These are phyloP conservation scores for Magallana ariakensis DNA, from an alignment of 1,140 invertebrate genomes.

Conservation along the genomic window DNA sequence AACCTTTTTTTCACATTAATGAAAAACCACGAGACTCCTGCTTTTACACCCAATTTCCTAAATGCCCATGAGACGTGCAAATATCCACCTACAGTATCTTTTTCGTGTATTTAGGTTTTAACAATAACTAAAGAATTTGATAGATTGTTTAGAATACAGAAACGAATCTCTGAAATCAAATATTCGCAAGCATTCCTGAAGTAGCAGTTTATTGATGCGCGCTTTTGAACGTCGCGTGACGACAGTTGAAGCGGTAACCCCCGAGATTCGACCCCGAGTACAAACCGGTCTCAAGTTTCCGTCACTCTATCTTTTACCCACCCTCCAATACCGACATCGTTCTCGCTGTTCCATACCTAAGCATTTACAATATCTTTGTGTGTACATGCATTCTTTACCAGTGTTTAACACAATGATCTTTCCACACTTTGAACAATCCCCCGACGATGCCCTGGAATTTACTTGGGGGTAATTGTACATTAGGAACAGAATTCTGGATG, in stretches of 20 bases:
- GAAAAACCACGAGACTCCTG: constrained; percentile 13
- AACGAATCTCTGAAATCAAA: constrained; percentile 37
- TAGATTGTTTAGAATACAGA: constrained; percentile 33
- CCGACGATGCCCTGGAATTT: constrained; percentile 9
- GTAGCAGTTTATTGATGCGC: constrained; percentile 26
- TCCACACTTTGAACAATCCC: constrained; percentile 31
- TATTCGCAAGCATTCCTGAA: constrained; percentile 17
- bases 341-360: constrained; percentile 33
- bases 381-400: constrained; percentile 16
- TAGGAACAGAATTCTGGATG: constrained; percentile 27
- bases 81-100: background rate
- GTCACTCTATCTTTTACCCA: constrained; percentile 26
- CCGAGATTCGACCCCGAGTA: constrained; percentile 31
- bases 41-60: background rate
- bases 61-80: background rate
- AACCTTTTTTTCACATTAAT: constrained; percentile 17
- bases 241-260: constrained; percentile 24
- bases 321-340: constrained; percentile 12
- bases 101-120: constrained; percentile 22
- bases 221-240: constrained; percentile 29
- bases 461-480: constrained; percentile 32
- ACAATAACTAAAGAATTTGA: constrained; percentile 13
- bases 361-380: constrained; percentile 36
- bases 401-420: constrained; percentile 37
- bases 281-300: constrained; percentile 25